A percentile compares a stretch with the other conserved stretches of the same genome.
phyloP scores from a whole-genome alignment of 2,113 vertebrate species.

The Pygathrix nemaeus region DNA sequence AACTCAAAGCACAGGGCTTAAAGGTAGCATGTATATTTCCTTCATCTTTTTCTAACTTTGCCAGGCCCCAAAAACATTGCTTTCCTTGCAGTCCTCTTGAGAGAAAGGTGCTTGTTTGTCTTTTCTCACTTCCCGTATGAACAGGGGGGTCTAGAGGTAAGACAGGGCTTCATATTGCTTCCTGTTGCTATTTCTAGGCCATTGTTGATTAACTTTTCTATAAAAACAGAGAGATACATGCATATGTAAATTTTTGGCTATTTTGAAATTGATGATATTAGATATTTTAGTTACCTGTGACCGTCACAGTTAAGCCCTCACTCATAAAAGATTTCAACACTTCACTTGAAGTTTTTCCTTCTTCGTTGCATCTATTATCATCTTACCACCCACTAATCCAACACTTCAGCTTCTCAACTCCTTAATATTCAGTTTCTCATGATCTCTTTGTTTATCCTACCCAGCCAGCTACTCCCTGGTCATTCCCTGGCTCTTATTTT shows the following conservation, averaged over 20 bases:
- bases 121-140: neutral
- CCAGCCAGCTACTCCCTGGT: rapidly evolving
- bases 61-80: neutral
- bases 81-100: neutral
- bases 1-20: neutral
- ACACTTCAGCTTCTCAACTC: neutral
- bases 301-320: neutral
- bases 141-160: neutral
- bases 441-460: neutral
- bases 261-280: neutral
- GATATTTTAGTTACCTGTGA: neutral
- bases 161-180: neutral
- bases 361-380: neutral
- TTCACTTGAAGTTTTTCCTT: neutral
- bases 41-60: neutral
- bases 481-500: neutral
- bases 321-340: neutral
- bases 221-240: neutral
- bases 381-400: neutral
- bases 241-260: neutral
- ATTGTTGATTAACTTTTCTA: neutral
- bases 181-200: neutral
- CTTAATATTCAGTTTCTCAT: neutral
- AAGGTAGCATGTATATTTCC: neutral
- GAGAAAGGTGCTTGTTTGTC: too few relatives aligned